phyloP scores from a whole-genome alignment of 2,113 vertebrate genomes.

The Amphilophus citrinellus region DNA sequence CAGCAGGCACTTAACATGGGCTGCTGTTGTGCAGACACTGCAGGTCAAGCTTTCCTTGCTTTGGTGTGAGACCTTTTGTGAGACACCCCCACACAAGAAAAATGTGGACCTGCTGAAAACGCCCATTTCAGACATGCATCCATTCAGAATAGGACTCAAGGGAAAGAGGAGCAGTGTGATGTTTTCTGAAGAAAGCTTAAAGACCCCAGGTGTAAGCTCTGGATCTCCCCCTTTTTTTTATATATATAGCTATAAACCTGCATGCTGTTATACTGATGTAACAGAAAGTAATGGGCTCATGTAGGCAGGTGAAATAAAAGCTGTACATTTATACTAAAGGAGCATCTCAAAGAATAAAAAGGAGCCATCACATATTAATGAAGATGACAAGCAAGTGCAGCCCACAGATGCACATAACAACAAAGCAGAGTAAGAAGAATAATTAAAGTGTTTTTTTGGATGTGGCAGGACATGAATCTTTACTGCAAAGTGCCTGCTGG shows the following conservation, averaged over 20 bases:
- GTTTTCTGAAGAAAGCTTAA: not conserved
- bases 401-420: slow-evolving; percentile 2
- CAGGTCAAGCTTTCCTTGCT: slow-evolving; percentile 30
- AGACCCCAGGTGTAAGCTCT: not conserved
- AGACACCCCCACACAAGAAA: slow-evolving; percentile 1
- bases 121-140: not conserved
- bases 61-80: slow-evolving; percentile 5
- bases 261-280: slow-evolving; percentile 47
- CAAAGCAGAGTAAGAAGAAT: slow-evolving; percentile 11
- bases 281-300: slow-evolving; percentile 23
- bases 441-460: slow-evolving; percentile 19
- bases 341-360: slow-evolving; percentile 28
- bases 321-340: not conserved
- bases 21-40: slow-evolving; percentile 22
- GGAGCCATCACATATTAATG: not conserved
- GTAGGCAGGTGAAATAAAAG: slow-evolving; percentile 47
- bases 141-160: not conserved
- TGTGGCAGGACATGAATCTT: slow-evolving; percentile 25
- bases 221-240: not conserved
- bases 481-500: slow-evolving; percentile 1
- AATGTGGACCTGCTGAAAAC: not conserved
- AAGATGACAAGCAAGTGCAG: slow-evolving; percentile 18
- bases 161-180: not conserved
- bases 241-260: slow-evolving; percentile 13
- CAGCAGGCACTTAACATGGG: slow-evolving; percentile 27